Evolutionary conservation across 2,113 vertebrate species (phyloP).

Genomic region (Pungitius pungitius): DNA sequence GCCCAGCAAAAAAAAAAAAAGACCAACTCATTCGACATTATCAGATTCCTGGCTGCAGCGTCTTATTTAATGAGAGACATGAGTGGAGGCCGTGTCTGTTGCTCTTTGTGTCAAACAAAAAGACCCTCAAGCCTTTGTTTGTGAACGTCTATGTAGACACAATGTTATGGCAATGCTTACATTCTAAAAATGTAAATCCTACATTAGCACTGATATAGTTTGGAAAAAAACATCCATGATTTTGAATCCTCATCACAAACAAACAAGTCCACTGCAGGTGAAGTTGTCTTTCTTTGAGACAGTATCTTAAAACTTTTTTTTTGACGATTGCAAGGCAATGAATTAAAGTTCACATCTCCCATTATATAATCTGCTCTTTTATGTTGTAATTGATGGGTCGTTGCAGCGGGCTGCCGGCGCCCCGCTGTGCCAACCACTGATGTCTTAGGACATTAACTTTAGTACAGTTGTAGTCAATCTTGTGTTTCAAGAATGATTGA

Average conservation of each 20-base stretch:
- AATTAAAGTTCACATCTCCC: background rate
- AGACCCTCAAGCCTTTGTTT: background rate
- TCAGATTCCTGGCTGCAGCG: background rate
- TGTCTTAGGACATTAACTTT: slow-evolving; percentile 17
- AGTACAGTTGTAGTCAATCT: background rate
- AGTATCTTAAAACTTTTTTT: background rate
- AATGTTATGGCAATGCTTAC: background rate
- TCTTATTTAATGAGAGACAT: background rate
- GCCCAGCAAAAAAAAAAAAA: background rate
- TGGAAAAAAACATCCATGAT: background rate
- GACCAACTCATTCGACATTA: background rate
- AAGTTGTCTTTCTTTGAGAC: background rate
- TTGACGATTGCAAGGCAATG: background rate
- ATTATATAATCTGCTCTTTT: background rate
- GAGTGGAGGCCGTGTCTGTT: background rate
- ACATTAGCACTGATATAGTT: background rate
- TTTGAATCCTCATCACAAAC: background rate
- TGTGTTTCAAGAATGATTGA: background rate
- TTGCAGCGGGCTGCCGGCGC: slow-evolving; percentile 9
- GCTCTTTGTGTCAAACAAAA: background rate
- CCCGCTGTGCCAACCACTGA: slow-evolving; percentile 10
- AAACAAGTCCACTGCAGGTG: background rate
- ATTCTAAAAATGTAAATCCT: background rate
- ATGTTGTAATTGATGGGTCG: slow-evolving; percentile 3
- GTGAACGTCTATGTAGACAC: background rate